phyloP scores from a whole-genome alignment of 2,113 vertebrate genomes.

The Macroglossus sobrinus region DNA sequence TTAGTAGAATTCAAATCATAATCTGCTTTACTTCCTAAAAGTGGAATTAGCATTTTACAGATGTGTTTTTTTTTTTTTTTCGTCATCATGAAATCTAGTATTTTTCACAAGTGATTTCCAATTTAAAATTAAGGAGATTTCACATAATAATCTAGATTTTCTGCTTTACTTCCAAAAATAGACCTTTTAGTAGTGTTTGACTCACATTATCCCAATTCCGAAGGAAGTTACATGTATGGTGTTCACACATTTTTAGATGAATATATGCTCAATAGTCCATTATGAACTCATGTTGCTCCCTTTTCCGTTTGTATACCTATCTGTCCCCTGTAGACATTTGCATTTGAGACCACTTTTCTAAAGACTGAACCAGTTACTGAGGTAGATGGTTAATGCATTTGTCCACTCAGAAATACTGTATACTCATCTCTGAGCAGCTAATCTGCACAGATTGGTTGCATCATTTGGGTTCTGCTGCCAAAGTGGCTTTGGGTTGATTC shows the following conservation, averaged over 20 bases:
- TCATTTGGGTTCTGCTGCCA: background rate
- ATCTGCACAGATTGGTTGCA: background rate
- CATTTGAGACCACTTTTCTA: background rate
- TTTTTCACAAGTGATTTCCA: background rate
- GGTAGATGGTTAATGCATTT: background rate
- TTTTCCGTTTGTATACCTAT: background rate
- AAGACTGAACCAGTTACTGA: background rate
- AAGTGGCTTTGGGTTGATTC: background rate
- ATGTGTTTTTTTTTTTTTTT: background rate
- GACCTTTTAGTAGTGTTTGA: background rate
- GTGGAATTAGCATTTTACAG: background rate
- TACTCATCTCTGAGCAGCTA: background rate
- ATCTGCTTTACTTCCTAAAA: background rate
- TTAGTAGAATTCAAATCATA: background rate
- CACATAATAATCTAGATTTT: background rate
- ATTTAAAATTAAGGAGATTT: background rate
- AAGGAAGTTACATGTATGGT: background rate
- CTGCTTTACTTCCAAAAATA: background rate
- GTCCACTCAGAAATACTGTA: background rate
- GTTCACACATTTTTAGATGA: background rate
- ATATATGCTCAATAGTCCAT: accelerated
- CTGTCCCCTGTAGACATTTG: background rate
- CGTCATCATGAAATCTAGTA: background rate
- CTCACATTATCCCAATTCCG: background rate
- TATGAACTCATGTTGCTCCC: accelerated